Base-by-base conservation (phyloP, 2,888 invertebrate genomes). In the Cryptocephalus moraei region DNA sequence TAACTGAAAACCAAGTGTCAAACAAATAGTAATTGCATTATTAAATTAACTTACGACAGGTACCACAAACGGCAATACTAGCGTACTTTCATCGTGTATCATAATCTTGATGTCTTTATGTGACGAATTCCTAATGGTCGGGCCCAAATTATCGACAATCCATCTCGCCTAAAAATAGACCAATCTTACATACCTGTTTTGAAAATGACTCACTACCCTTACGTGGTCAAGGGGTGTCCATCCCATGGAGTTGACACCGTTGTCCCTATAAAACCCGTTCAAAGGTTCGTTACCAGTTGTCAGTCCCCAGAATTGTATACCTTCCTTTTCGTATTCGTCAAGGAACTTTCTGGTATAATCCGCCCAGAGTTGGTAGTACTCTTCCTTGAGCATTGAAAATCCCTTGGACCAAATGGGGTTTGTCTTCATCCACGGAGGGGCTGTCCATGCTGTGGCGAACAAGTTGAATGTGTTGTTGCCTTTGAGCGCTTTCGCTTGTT, bases 241-340 rank as follows among this genome's bases (percentile, higher is more conserved):
- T 8, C 38, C 57, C 34, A 59, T 49, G 2, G 55, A 50, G 41
- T 48, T 53, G 8, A 60, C 55, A 31, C 43, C 41, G 3, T 49
- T 11, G 1, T 8, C 34, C 1, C 9, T 22, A 40, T 52, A 43
- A 12, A 52, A 12, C 13, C 51, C 55, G 60, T 83, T 81, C 6
- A 77, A 62, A 0, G 94, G 93, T 64, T 94, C 93, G 64, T 93
- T 94, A 22, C 91, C 89, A 0, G 87, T 84, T 0, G 91, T 86
- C 32, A 92, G 71, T 0, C 82, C 89, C 93, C 93, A 94, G 53
- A 86, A 79, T 1, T 75, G 68, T 38, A 80, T 68, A 11, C 80
- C 80, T n/a, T 80, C 69, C 33, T 77, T 74, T 48, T 76, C 73
- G 69, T 93, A 93, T 46, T 78, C 79, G 52, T 89, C 80, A 38